Percentiles rank a stretch among this genome's conserved stretches.
Evolutionary conservation across 2,888 invertebrate species (phyloP).

Genomic region (Lymantria monacha): DNA sequence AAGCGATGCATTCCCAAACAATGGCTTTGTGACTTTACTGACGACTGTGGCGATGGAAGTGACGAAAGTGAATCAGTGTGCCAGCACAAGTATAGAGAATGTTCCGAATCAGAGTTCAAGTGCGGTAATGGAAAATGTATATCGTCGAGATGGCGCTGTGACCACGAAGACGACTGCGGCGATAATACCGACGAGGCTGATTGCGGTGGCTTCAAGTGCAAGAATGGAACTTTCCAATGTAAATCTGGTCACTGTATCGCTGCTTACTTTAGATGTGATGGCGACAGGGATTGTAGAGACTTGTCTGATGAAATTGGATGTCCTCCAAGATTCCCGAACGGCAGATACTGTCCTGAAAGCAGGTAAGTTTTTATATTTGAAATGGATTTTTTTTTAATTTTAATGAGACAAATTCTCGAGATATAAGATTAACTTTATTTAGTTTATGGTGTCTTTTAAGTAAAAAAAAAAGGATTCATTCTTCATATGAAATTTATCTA

Average conservation of each 20-base stretch:
- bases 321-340: constrained; percentile 93
- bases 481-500: too few relatives aligned
- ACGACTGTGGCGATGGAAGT: constrained; percentile 97
- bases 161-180: constrained; percentile 98
- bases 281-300: constrained; percentile 93
- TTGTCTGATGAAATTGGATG: constrained; percentile 95
- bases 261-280: constrained; percentile 93
- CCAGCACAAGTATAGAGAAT: constrained; percentile 91
- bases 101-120: constrained; percentile 95
- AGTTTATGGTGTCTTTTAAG: too few relatives aligned
- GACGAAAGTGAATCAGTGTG: constrained; percentile 93
- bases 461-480: too few relatives aligned
- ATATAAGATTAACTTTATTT: too few relatives aligned
- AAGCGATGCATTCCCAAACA: constrained; percentile 94
- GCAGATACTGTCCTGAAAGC: constrained; percentile 93
- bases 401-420: too few relatives aligned
- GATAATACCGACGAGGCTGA: constrained; percentile 95
- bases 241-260: constrained; percentile 96
- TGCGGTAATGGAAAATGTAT: constrained; percentile 95
- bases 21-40: constrained; percentile 98
- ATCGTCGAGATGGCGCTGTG: constrained; percentile 95
- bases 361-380: constrained; percentile 43
- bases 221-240: constrained; percentile 95
- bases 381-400: background rate
- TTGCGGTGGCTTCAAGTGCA: constrained; percentile 92